Base-by-base conservation (phyloP, 1,140 invertebrate species). In the Zaprionus gabonicus region DNA sequence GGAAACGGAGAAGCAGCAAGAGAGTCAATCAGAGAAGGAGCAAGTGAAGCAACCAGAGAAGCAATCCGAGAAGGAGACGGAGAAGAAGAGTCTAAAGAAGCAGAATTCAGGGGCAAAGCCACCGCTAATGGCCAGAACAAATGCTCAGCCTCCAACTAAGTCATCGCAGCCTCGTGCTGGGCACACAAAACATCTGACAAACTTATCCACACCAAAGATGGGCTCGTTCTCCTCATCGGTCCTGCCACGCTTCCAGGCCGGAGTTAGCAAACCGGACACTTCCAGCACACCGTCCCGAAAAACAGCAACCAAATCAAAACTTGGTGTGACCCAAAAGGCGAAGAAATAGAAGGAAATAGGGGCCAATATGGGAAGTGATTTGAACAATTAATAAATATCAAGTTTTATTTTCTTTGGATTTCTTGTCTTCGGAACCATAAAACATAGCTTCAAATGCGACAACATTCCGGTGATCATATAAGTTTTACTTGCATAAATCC, bases 231-330 rank as follows among this genome's bases (percentile, higher is more conserved):
- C 17, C 46, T 51, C 46, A 4, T 4, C 46, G 1, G 23, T 25
- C 4, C 1, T 79, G 17, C 59, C 70, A 13, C 70, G 1, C 63
- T 74, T 51, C 13, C 56, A 34, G 0, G 25, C 80, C 2, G 7
- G 31, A 13, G 25, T 1, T 17, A 12, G 10, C 9, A 44, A 41
- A 4, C 31, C 44, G 17, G 55, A 15, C 6, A 62, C 13, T 44
- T 13, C 20, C 10, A 12, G 57, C 12, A 44, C 44, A 10, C 20
- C 25, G 5, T 6, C 57, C 9, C 46, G 23, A 12, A 44, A 28
- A 0, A 59, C 17, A 20, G 27, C 72, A 3, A 23, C 25, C 7
- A 46, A 57, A 17, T 80, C 83, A 0, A 87, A 78, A 7, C n/a
- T 67, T 5, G 3, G 4, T 4, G 10, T 25, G 20, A 10, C 10